phyloP scores from a whole-genome alignment of 2,888 invertebrate genomes.

The Drosophila rellima region DNA sequence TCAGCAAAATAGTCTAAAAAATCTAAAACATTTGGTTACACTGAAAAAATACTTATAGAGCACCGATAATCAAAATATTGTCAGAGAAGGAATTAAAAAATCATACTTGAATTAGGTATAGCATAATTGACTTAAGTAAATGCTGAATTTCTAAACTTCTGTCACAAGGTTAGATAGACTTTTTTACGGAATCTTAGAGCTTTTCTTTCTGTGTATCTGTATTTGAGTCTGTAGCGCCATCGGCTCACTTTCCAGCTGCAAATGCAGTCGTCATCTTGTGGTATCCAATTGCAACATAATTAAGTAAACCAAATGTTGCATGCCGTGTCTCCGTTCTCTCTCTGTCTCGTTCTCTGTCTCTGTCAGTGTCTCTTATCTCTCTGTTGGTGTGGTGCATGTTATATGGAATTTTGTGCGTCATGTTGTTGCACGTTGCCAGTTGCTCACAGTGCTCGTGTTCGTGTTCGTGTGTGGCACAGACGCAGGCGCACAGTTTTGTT shows the following conservation, averaged over 20 bases:
- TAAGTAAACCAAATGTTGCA: conserved; percentile 72
- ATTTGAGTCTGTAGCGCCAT: conserved; percentile 22
- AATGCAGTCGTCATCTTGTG: conserved; percentile 43
- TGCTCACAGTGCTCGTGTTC: conserved; percentile 49
- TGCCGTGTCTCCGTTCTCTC: conserved; percentile 51
- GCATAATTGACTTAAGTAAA: no score
- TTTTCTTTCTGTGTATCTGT: not conserved
- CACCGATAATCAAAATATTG: no score
- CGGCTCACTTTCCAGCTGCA: conserved; percentile 17
- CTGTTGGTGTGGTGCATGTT: conserved; percentile 29
- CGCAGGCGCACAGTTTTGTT: conserved; percentile 71
- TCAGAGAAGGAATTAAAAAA: no score
- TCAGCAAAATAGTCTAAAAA: no score
- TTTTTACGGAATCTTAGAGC: no score
- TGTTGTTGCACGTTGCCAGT: conserved; percentile 54
- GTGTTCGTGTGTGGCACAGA: conserved; percentile 59
- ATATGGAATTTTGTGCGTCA: conserved; percentile 77
- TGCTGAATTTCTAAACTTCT: no score
- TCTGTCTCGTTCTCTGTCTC: conserved; percentile 13
- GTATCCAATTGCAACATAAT: conserved; percentile 81
- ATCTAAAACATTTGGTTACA: no score
- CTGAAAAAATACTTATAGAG: no score
- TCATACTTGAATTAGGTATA: no score
- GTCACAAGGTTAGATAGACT: no score
- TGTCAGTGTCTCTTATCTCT: not conserved